phyloP scores from a whole-genome alignment of 1,140 invertebrate species.

The Formica exsecta region DNA sequence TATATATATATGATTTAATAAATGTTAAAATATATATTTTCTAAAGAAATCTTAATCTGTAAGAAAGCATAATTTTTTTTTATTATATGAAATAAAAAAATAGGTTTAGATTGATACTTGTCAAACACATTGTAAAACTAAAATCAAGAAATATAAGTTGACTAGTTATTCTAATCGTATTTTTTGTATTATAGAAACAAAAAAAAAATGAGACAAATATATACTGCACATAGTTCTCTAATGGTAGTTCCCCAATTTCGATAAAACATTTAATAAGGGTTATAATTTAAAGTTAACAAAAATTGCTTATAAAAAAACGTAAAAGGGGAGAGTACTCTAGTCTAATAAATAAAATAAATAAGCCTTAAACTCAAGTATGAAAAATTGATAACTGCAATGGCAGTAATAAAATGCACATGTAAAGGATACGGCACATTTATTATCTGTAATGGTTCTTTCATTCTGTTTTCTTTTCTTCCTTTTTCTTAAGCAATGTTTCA shows the following conservation, averaged over 20 bases:
- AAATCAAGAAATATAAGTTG: slow-evolving; percentile 34
- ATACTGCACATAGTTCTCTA: slow-evolving; percentile 82
- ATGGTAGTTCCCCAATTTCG: slow-evolving; percentile 8
- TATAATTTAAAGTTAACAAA: slow-evolving; percentile 9
- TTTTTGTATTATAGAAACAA: slow-evolving; percentile 82
- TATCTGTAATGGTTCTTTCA: slow-evolving; percentile 47
- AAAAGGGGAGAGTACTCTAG: neutral
- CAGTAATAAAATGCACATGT: slow-evolving; percentile 47
- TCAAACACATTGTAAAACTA: neutral
- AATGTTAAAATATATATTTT: slow-evolving; percentile 25
- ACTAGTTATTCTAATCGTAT: slow-evolving; percentile 34
- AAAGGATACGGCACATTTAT: slow-evolving; percentile 63
- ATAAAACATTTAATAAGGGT: neutral
- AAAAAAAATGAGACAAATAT: slow-evolving; percentile 79
- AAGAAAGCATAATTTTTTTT: neutral
- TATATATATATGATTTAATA: slow-evolving; percentile 7
- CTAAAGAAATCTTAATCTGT: slow-evolving; percentile 18
- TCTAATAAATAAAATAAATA: slow-evolving; percentile 32
- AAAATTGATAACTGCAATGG: slow-evolving; percentile 63
- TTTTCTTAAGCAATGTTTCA: slow-evolving; percentile 39
- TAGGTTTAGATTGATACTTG: neutral
- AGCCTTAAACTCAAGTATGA: slow-evolving; percentile 48
- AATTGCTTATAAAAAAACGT: neutral
- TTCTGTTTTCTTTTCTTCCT: slow-evolving; percentile 20
- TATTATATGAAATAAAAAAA: neutral